Evolutionary conservation across 1,140 invertebrate species (phyloP), one percentile per base, ranked within the genome.

Genomic region (Drosophila chauvacae): DNA sequence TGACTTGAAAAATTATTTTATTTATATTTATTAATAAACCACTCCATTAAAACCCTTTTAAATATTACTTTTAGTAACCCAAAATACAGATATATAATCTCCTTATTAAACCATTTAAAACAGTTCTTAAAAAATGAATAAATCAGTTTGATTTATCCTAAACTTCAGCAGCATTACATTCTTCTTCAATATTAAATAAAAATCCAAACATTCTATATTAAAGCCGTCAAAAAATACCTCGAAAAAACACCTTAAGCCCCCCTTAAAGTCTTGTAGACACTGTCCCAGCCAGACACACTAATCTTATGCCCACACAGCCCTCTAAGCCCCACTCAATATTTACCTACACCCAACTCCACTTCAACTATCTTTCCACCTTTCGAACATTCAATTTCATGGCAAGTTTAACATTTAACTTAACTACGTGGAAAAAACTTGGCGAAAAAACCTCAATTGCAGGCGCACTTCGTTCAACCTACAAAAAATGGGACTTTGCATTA

Each of bases 381-480:
- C 61, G 66, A 76, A 71, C 71, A 69, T 86, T 77, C 84, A 84
- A 88, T 88, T 88, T 88, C 80, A 88, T 84, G 84, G 72, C 84
- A 90, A 78, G 84, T 88, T 88, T 78, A 84, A 59, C 84, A 88
- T 58, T 51, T 64, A 85, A 60, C 45, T 51, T 59, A 77, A 58
- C 23, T 57, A 71, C 69, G 59, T 63, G 59, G 28, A 62, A 69
- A 68, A 63, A 70, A 50, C 18, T 68, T 68, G n/a, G 45, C 45
- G 11, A 50, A 57, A 62, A 82, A 86, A 68, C 13, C 77, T 88
- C 84, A 88, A 88, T 90, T 90, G 80, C 84, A 88, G 85, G 58
- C 72, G 76, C 72, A 48, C 14, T 48, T 75, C 37, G 48, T 51
- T 78, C 48, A 74, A 35, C 30, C 28, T 26, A 44, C 18, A 62